Evolutionary conservation across 2,113 vertebrate genomes (phyloP).

Genomic region (Dipodomys stephensi): DNA sequence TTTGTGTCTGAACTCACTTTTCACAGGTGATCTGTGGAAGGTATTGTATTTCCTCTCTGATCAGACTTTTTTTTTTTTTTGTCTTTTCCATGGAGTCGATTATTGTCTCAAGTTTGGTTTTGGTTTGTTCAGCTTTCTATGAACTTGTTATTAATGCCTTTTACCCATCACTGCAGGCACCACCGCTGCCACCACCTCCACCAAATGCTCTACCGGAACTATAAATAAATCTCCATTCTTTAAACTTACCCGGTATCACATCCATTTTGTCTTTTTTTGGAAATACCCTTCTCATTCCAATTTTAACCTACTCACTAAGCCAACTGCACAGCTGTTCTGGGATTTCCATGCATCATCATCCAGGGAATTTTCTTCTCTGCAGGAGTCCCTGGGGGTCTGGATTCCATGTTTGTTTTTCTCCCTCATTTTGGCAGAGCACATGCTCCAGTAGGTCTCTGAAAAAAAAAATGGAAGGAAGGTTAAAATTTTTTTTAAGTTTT

Average conservation of each 20-base stretch:
- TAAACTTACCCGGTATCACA: background rate
- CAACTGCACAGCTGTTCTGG: background rate
- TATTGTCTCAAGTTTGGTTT: background rate
- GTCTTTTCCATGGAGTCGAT: background rate
- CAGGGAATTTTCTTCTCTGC: conserved; percentile 53
- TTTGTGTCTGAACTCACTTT: conserved; percentile 40
- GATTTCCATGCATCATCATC: conserved; percentile 18
- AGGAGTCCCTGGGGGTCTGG: background rate
- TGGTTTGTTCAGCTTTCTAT: conserved; percentile 14
- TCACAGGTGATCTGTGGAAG: background rate
- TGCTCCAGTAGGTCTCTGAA: conserved; percentile 39
- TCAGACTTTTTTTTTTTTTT: background rate
- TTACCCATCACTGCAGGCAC: too few relatives aligned
- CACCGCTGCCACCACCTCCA: too few relatives aligned
- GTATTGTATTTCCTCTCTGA: background rate
- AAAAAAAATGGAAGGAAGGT: background rate
- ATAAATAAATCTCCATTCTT: conserved; percentile 12
- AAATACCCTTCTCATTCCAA: background rate
- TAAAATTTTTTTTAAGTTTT: background rate
- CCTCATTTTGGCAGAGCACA: background rate
- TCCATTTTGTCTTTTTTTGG: background rate
- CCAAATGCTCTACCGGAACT: background rate
- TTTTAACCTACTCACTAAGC: conserved; percentile 18
- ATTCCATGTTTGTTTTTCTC: conserved; percentile 49
- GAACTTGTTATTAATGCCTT: background rate